A percentile compares a stretch with the other conserved stretches of the same genome.
These are phyloP conservation scores for Portunus trituberculatus DNA, from an alignment of 1,140 invertebrate genomes.

Conservation along the genomic window DNA sequence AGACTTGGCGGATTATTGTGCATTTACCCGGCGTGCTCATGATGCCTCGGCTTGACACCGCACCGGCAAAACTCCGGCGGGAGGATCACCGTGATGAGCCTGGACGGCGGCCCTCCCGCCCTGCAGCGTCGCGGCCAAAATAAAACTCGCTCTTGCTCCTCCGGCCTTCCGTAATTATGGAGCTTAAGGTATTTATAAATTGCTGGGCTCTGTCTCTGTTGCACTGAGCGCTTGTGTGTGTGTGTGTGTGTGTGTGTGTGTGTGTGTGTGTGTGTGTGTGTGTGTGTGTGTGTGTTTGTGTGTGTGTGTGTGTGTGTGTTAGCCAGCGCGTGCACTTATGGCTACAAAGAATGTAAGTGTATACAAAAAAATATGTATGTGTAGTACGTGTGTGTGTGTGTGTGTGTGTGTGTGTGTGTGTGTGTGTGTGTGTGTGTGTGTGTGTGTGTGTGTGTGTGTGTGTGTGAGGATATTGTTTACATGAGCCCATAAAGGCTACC, in stretches of 20 bases:
- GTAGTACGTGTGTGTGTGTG: neutral
- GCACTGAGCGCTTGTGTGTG: neutral
- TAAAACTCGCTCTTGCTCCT: slow-evolving; percentile 30
- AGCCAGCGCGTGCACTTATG: neutral
- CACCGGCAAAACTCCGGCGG: neutral
- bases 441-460: slow-evolving; percentile 52
- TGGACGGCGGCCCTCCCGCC: neutral
- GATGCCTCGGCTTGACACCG: slow-evolving; percentile 57
- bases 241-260: slow-evolving; percentile 47
- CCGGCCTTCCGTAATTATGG: slow-evolving; percentile 34
- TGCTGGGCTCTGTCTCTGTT: slow-evolving; percentile 36
- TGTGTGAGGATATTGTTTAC: slow-evolving; percentile 27
- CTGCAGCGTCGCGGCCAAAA: slow-evolving; percentile 21
- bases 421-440: slow-evolving; percentile 48
- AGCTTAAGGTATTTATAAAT: slow-evolving; percentile 58
- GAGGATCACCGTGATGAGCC: slow-evolving; percentile 60
- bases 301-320: slow-evolving; percentile 44
- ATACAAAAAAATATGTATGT: slow-evolving; percentile 10
- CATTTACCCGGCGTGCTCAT: slow-evolving; percentile 53
- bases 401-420: slow-evolving; percentile 52
- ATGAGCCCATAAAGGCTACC: neutral
- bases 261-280: slow-evolving; percentile 42
- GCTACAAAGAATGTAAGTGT: neutral
- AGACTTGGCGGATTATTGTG: slow-evolving; percentile 56
- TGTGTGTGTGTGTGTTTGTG: neutral